Base-by-base conservation (phyloP, 2,888 invertebrate species). In the Rhagium mordax region DNA sequence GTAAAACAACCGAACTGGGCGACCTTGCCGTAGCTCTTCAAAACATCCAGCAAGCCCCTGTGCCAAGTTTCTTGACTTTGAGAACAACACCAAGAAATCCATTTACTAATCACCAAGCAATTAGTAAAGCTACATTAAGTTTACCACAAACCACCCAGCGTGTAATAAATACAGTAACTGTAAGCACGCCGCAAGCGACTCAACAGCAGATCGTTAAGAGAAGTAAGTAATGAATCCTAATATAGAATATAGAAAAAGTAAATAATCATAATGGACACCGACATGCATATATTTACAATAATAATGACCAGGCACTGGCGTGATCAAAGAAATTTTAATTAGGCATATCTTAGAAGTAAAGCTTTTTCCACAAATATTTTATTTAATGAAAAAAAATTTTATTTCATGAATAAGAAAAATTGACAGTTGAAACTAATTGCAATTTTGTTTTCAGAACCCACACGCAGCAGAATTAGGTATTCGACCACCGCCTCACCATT, bases 11-110 rank as follows among this genome's bases (percentile, higher is more conserved):
- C 5, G 82, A 84, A 78, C 71, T 85, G 1, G 79, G 76, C 10
- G 84, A 86, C 62, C 76, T 85, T n/a, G 85, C 84, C 10, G 65
- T 79, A 6, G 84, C 83, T 8, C 71, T 86, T 41, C 80, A 84
- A 48, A 76, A 81, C 49, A 75, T 86, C 6, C 86, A 86, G 71
- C 79, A 82, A 53, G 85, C 84, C n/a, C 84, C 86, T 20, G 24
- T 72, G 47, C 73, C 74, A 0, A 53, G 33, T 18, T 41, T n/a
- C n/a, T n/a, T 53, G 3, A 74, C 70, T 47, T 59, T 6, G 29
- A 21, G 20, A 29, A 73, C 61, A 24, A 21, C 74, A 51, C 18
- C 66, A 51, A 71, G 61, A 69, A 48, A 47, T 48, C 13, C 61
- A 18, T 41, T 61, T 21, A 61, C 55, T 7, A 24, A 15, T 55